Conservation (phyloP, 37 sponge, comb jelly and placozoan genomes). For the Hormiphora californensis region DNA sequence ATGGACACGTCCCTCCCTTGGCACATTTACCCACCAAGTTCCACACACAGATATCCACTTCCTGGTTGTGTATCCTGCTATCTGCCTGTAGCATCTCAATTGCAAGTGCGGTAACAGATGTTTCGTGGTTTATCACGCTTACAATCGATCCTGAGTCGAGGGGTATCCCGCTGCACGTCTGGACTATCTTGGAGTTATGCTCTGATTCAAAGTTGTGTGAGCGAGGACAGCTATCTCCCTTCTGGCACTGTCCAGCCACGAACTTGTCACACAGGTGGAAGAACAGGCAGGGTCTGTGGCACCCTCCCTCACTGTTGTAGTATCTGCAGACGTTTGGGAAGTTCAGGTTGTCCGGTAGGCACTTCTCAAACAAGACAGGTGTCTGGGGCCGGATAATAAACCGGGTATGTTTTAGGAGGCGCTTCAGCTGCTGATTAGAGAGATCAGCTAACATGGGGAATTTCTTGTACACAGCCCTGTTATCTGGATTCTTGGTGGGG, state of each 20-base stretch:
- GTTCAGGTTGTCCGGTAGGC: conserved; percentile 3
- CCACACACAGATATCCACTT: conserved; percentile 47
- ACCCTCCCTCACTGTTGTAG: conserved; percentile 39
- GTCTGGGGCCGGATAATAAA: conserved; percentile 43
- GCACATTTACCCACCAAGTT: conserved; percentile 32
- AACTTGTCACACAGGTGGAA: conserved; percentile 31
- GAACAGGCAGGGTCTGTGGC: conserved; percentile 21
- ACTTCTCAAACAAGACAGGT: conserved; percentile 35
- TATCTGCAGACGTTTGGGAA: conserved; percentile 40
- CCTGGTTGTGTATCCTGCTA: conserved; percentile 44
- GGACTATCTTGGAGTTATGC: conserved; percentile 14
- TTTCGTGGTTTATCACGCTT: conserved; percentile 5
- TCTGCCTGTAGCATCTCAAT: conserved; percentile 12
- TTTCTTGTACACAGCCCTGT: conserved; percentile 18
- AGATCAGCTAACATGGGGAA: conserved; percentile 1
- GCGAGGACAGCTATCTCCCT: neutral
- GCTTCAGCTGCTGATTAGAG: neutral
- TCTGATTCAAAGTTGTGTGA: conserved; percentile 1
- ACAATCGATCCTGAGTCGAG: neutral
- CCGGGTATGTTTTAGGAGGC: conserved; percentile 21
- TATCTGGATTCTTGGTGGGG: conserved; percentile 10
- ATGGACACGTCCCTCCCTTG: neutral
- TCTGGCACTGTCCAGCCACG: neutral
- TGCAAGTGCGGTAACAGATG: conserved; percentile 15
- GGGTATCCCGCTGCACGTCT: neutral